Evolutionary conservation across 2,113 vertebrate species (phyloP).

Genomic region (Heteronetta atricapilla): DNA sequence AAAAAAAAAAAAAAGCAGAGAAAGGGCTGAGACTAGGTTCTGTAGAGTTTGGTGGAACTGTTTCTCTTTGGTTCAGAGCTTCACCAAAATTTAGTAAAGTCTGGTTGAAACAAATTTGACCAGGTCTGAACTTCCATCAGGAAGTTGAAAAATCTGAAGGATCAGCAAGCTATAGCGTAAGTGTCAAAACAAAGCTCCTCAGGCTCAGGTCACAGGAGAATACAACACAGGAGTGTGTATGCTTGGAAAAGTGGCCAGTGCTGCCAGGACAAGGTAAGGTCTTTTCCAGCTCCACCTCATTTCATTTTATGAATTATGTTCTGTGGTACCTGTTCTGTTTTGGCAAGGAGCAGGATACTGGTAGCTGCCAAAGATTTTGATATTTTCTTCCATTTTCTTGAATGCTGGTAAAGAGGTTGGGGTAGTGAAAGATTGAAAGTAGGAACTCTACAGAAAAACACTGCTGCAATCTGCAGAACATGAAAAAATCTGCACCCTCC

Average conservation of each 20-base stretch:
- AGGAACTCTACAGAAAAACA: background rate
- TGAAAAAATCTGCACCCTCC: background rate
- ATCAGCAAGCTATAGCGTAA: background rate
- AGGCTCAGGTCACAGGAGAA: background rate
- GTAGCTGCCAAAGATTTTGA: background rate
- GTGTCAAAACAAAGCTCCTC: background rate
- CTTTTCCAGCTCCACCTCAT: background rate
- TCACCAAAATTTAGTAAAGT: background rate
- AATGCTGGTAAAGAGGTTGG: background rate
- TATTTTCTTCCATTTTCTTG: background rate
- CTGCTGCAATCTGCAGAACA: background rate
- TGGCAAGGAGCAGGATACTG: background rate
- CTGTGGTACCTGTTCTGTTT: background rate
- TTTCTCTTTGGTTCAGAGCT: background rate
- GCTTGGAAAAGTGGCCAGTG: background rate
- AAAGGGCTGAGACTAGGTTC: background rate
- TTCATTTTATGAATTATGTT: background rate
- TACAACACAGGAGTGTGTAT: background rate
- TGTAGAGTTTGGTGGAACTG: background rate
- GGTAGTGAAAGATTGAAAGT: background rate
- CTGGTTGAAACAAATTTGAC: background rate
- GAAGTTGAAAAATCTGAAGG: background rate
- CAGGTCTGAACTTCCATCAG: background rate
- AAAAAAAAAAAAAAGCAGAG: background rate
- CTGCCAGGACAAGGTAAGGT: background rate